Conservation (phyloP, 2,888 invertebrate species). For the Eupithecia exiguata region DNA sequence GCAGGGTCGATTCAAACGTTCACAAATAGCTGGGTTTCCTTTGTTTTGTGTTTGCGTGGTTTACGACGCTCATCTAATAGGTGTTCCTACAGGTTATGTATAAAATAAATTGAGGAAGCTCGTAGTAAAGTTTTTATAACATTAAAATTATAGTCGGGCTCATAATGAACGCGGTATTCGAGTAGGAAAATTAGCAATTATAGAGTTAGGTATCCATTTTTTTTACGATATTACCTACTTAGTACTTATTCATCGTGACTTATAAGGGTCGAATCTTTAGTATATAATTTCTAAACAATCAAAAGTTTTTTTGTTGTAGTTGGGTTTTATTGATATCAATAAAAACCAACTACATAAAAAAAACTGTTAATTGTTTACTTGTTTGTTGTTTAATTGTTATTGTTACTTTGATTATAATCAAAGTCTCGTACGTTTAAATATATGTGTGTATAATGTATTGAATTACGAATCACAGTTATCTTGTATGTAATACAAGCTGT, state of each 20-base stretch:
- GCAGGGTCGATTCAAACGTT: slow-evolving; percentile 30
- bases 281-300: not conserved
- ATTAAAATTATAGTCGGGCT: not conserved
- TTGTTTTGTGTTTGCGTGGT: slow-evolving; percentile 11
- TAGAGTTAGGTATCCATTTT: not conserved
- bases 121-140: not conserved
- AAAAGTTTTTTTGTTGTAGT: not conserved
- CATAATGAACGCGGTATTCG: not conserved
- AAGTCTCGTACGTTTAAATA: too few relatives aligned
- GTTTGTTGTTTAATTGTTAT: too few relatives aligned
- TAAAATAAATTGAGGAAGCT: not conserved
- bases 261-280: not conserved
- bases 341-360: too few relatives aligned
- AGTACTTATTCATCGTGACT: not conserved
- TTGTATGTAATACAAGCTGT: too few relatives aligned
- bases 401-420: too few relatives aligned
- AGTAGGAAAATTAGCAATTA: not conserved
- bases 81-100: not conserved
- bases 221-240: too few relatives aligned
- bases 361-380: too few relatives aligned
- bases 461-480: too few relatives aligned
- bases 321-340: too few relatives aligned
- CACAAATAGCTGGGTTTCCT: slow-evolving; percentile 17
- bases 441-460: too few relatives aligned
- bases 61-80: slow-evolving; percentile 1